Conservation (phyloP, 1,140 invertebrate genomes). For the Lucilia cuprina region DNA sequence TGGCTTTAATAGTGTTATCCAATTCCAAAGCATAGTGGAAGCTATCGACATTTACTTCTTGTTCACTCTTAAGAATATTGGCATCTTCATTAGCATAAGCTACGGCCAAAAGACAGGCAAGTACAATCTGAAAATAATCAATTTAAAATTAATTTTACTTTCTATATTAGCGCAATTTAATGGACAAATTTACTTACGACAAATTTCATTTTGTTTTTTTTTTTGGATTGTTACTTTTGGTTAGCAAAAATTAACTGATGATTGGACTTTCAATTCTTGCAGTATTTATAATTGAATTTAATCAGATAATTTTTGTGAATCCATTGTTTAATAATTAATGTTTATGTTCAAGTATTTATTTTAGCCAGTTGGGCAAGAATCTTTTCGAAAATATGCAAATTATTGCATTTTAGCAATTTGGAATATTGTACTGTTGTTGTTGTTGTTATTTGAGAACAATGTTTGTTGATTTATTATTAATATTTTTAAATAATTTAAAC, state of each 20-base stretch:
- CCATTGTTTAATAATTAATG: not conserved
- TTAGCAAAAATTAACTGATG: not conserved
- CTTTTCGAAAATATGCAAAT: not conserved
- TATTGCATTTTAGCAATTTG: not conserved
- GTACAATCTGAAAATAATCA: constrained; percentile 33
- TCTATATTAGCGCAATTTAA: not conserved
- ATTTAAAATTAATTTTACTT: not conserved
- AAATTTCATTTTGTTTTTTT: constrained; percentile 11
- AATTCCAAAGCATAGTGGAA: constrained; percentile 46
- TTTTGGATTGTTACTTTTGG: not conserved
- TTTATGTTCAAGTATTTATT: not conserved
- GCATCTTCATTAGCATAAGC: constrained; percentile 44
- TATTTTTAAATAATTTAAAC: too few species aligned
- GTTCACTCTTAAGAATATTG: constrained; percentile 41
- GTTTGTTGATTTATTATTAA: too few species aligned
- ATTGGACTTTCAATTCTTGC: not conserved
- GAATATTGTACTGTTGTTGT: too few species aligned
- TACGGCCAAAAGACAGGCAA: constrained; percentile 40
- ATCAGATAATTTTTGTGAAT: not conserved
- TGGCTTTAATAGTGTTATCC: constrained; percentile 36
- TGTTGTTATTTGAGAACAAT: too few species aligned
- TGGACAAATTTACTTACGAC: not conserved
- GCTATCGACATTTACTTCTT: constrained; percentile 45
- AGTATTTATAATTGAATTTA: not conserved
- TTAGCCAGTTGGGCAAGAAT: not conserved